These are phyloP conservation scores for Sternarchorhynchus goeldii DNA, from an alignment of 2,797 vertebrate genomes.

Conservation along the genomic window DNA sequence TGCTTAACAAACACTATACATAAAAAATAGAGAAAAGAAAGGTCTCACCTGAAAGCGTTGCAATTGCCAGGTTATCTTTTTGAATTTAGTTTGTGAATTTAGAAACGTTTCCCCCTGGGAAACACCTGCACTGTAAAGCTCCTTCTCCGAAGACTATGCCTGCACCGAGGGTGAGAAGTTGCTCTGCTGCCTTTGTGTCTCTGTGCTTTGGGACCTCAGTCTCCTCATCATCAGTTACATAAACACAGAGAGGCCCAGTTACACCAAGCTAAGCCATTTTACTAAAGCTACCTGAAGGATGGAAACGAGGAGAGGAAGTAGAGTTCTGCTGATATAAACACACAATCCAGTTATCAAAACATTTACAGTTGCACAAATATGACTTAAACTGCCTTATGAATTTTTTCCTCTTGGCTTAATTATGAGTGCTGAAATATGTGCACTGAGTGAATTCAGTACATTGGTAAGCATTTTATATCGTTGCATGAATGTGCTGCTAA, in stretches of 20 bases:
- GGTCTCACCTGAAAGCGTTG: neutral
- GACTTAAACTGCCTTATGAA: slow-evolving; percentile 13
- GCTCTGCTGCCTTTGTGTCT: neutral
- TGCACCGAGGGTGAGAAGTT: neutral
- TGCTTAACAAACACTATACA: neutral
- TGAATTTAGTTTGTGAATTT: neutral
- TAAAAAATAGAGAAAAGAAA: neutral
- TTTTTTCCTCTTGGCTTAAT: neutral
- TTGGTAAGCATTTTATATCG: neutral
- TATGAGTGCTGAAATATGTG: neutral
- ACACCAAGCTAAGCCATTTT: slow-evolving; percentile 18
- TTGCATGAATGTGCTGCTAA: neutral
- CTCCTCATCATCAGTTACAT: slow-evolving; percentile 23
- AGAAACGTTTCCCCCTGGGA: neutral
- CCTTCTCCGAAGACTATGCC: neutral
- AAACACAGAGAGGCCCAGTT: neutral
- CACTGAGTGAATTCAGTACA: slow-evolving; percentile 2
- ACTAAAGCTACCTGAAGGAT: slow-evolving; percentile 7
- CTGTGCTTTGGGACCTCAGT: neutral
- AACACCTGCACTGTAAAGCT: neutral
- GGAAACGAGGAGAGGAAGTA: neutral
- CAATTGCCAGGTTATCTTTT: too few species aligned
- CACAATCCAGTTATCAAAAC: slow-evolving; percentile 10
- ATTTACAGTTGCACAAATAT: neutral
- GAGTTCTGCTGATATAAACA: slow-evolving; percentile 8